phyloP scores from a whole-genome alignment of 92 coral and sea anemone genomes.

The Metridium senile region DNA sequence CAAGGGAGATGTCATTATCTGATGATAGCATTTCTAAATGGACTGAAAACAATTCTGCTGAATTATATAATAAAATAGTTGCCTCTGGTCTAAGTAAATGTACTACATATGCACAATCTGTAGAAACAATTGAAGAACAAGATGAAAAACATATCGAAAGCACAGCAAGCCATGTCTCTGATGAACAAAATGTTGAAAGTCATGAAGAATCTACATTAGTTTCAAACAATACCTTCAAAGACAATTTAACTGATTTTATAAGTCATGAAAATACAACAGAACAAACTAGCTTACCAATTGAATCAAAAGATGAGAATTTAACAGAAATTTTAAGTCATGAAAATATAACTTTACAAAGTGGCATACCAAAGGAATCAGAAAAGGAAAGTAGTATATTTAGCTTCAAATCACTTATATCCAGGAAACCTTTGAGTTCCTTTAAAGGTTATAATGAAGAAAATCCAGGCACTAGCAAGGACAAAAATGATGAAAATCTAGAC shows the following conservation, averaged over 20 bases:
- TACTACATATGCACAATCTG: constrained; percentile 16
- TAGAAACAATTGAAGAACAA: constrained; percentile 36
- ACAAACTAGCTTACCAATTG: neutral
- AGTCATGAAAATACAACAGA: neutral
- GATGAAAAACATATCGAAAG: constrained; percentile 17
- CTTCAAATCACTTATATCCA: constrained; percentile 18
- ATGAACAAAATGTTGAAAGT: neutral
- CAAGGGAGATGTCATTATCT: constrained; percentile 40
- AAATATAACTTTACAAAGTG: too few relatives aligned
- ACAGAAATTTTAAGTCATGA: neutral
- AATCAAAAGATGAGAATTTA: too few relatives aligned
- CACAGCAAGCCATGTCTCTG: neutral
- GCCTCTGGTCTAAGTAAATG: neutral
- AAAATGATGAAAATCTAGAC: neutral
- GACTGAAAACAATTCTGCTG: constrained; percentile 4
- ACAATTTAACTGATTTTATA: neutral
- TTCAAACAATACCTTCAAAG: neutral
- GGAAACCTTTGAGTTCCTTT: neutral
- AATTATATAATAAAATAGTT: neutral
- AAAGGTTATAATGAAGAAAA: too few relatives aligned
- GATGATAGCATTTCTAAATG: constrained; percentile 33
- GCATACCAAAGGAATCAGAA: neutral
- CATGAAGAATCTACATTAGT: neutral
- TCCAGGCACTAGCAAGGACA: neutral
- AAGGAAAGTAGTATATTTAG: neutral